These are phyloP conservation scores for Drosophila busckii DNA, from an alignment of 1,140 invertebrate species.

Conservation along the genomic window DNA sequence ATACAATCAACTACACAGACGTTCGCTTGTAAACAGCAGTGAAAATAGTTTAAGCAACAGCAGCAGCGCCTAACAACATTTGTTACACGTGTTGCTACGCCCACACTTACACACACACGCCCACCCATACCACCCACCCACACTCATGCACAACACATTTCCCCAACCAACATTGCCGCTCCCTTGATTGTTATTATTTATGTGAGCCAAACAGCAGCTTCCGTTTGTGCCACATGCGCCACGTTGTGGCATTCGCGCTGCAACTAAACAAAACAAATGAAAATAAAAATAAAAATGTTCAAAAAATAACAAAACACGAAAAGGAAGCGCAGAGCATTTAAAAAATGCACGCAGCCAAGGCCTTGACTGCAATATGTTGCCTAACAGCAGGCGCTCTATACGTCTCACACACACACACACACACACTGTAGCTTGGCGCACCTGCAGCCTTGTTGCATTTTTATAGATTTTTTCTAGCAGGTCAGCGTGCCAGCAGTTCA, in stretches of 20 bases:
- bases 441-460: conserved; percentile 32
- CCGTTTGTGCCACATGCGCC: conserved; percentile 68
- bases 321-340: conserved; percentile 62
- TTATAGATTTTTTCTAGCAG: conserved; percentile 72
- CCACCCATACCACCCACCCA: conserved; percentile 5
- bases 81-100: conserved; percentile 67
- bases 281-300: not conserved
- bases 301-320: conserved; percentile 25
- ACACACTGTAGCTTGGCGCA: too few species aligned
- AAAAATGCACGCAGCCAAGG: conserved; percentile 71
- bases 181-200: conserved; percentile 67
- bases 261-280: conserved; percentile 17
- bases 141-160: not conserved
- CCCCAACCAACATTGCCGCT: conserved; percentile 5
- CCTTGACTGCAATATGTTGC: conserved; percentile 76
- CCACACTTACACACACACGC: conserved; percentile 11
- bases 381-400: conserved; percentile 53
- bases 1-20: conserved; percentile 17
- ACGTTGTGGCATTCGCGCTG: conserved; percentile 37
- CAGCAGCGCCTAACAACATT: conserved; percentile 35
- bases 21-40: conserved; percentile 30
- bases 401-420: too few species aligned
- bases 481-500: conserved; percentile 34
- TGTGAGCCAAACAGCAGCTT: conserved; percentile 74
- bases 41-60: conserved; percentile 58